A percentile compares a stretch with the other conserved stretches of the same genome.
Conservation (phyloP, 2,113 vertebrate species). For the human (Homo sapiens) region DNA sequence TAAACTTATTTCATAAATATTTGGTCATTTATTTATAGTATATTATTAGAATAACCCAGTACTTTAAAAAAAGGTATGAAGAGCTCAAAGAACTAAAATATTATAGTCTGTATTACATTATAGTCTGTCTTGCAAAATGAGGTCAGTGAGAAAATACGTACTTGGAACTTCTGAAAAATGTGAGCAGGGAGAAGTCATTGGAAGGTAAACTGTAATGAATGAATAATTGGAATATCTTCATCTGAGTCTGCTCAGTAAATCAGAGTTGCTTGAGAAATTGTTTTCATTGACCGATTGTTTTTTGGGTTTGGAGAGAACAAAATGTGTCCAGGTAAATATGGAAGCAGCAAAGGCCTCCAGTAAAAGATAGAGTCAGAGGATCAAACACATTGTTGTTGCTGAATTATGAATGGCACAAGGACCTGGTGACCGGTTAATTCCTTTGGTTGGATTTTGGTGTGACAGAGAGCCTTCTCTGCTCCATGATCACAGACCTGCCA, state of each 20-base stretch:
- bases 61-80: background rate
- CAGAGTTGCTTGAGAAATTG: background rate
- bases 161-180: background rate
- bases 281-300: background rate
- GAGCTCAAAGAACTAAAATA: background rate
- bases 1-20: background rate
- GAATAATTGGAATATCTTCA: background rate
- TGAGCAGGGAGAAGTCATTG: background rate
- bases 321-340: background rate
- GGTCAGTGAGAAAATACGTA: background rate
- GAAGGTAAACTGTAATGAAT: background rate
- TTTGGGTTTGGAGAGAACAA: background rate
- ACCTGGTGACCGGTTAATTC: background rate
- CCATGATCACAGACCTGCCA: background rate
- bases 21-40: background rate
- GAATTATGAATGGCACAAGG: background rate
- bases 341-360: background rate
- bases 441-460: background rate
- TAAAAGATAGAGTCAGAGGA: background rate
- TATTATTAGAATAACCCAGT: background rate
- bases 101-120: background rate
- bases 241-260: background rate
- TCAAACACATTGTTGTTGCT: background rate
- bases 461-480: background rate
- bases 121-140: background rate